Evolutionary conservation across 2,888 invertebrate genomes (phyloP).

Genomic region (Nymphalis polychloros): DNA sequence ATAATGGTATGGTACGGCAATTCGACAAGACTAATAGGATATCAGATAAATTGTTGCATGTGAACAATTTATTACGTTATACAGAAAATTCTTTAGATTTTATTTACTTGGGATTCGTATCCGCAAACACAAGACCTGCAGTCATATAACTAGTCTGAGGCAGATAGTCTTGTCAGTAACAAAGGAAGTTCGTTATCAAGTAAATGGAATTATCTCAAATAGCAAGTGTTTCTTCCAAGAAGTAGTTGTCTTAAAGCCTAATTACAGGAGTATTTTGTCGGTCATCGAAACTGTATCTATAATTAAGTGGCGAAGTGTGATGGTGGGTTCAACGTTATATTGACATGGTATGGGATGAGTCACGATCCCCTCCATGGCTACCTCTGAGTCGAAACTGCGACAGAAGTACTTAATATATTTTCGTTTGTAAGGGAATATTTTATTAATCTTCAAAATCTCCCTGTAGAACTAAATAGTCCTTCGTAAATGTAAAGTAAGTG

Average conservation of each 20-base stretch:
- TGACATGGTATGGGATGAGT: slow-evolving; percentile 56
- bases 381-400: background rate
- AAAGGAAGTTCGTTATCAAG: background rate
- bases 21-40: too few relatives aligned
- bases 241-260: slow-evolving; percentile 24
- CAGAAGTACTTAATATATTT: background rate
- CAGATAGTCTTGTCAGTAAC: background rate
- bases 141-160: too few relatives aligned
- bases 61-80: too few relatives aligned
- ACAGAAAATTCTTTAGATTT: too few relatives aligned
- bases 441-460: too few relatives aligned
- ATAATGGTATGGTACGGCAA: too few relatives aligned
- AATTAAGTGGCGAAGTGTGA: slow-evolving; percentile 65
- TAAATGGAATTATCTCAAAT: slow-evolving; percentile 18
- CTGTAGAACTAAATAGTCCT: too few relatives aligned
- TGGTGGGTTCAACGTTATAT: slow-evolving; percentile 58
- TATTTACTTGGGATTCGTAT: too few relatives aligned
- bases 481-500: too few relatives aligned
- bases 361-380: slow-evolving; percentile 39
- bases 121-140: too few relatives aligned
- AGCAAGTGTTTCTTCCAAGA: slow-evolving; percentile 27
- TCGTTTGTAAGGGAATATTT: background rate
- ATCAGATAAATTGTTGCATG: too few relatives aligned
- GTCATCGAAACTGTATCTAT: slow-evolving; percentile 58
- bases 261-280: slow-evolving; percentile 45